Conservation (phyloP, 1,140 invertebrate genomes). For the Drosophila lacteicornis region DNA sequence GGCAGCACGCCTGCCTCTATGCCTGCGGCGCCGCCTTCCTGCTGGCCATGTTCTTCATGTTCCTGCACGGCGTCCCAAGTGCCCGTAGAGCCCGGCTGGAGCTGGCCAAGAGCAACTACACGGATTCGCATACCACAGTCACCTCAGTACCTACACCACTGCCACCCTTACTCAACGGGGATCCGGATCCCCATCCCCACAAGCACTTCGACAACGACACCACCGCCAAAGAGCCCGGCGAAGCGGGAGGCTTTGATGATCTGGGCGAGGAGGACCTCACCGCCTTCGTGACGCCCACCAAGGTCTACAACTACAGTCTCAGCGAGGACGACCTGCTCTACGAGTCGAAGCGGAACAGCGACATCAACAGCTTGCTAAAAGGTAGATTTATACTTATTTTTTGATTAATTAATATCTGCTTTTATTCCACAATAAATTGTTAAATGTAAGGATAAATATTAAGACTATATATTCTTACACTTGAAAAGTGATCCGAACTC, state of each 20-base stretch:
- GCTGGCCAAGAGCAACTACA: slow-evolving; percentile 13
- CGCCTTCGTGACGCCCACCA: slow-evolving; percentile 67
- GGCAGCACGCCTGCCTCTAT: slow-evolving; percentile 52
- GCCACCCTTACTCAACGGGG: slow-evolving; percentile 1
- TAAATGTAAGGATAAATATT: not conserved
- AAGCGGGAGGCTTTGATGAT: slow-evolving; percentile 41
- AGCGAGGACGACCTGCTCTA: slow-evolving; percentile 80
- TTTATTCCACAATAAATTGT: no score
- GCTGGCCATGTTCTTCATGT: slow-evolving; percentile 10
- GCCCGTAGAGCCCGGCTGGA: slow-evolving; percentile 16
- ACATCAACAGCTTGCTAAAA: slow-evolving; percentile 61
- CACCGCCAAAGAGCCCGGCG: slow-evolving; percentile 19
- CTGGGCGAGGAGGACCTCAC: slow-evolving; percentile 64
- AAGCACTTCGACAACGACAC: slow-evolving; percentile 40
- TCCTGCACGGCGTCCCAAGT: slow-evolving; percentile 3
- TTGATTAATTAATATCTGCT: not conserved
- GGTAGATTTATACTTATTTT: slow-evolving; percentile 39
- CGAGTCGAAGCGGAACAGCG: slow-evolving; percentile 76
- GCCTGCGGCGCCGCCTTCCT: slow-evolving; percentile 33
- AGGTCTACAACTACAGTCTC: slow-evolving; percentile 74
- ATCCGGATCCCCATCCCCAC: slow-evolving; percentile 2
- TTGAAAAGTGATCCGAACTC: no score
- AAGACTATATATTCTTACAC: no score
- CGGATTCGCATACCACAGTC: not conserved
- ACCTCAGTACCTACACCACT: not conserved